A percentile compares a stretch with the other conserved stretches of the same genome.
Conservation (phyloP, 2,113 vertebrate species). For the Telmatochromis brichardi region DNA sequence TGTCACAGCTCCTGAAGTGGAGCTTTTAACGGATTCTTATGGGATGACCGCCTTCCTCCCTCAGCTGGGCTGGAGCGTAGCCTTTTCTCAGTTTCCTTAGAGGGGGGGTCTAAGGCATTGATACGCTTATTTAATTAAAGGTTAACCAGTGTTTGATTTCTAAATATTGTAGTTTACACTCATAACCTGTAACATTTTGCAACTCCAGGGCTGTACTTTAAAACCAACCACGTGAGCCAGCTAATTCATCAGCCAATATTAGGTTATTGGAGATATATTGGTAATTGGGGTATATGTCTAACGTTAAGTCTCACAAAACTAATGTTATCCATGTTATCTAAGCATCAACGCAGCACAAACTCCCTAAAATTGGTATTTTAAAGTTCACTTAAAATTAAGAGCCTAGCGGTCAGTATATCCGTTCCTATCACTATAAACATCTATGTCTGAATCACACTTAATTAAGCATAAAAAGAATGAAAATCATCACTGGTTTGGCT, state of each 20-base stretch:
- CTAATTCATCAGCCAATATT: not conserved
- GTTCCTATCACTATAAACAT: not conserved
- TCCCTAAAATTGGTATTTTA: not conserved
- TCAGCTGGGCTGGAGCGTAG: not conserved
- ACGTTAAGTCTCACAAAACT: fast-evolving
- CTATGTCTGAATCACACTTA: not conserved
- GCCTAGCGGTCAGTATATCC: not conserved
- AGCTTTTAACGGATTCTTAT: not conserved
- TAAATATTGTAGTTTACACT: not conserved
- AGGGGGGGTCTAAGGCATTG: not conserved
- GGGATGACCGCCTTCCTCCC: not conserved
- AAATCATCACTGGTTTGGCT: not conserved
- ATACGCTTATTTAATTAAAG: not conserved
- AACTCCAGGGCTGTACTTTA: not conserved
- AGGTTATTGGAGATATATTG: not conserved
- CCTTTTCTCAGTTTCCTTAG: not conserved
- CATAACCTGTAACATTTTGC: not conserved
- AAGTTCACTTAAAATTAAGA: not conserved
- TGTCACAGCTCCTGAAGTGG: not conserved
- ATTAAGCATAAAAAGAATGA: not conserved
- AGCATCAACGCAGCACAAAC: fast-evolving
- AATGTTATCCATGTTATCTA: not conserved
- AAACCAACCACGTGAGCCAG: not conserved
- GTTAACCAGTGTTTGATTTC: not conserved
- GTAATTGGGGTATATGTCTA: not conserved